A percentile compares a stretch with the other conserved stretches of the same genome.
phyloP scores from a whole-genome alignment of 2,888 invertebrate species.

The Schizaphis graminum region DNA sequence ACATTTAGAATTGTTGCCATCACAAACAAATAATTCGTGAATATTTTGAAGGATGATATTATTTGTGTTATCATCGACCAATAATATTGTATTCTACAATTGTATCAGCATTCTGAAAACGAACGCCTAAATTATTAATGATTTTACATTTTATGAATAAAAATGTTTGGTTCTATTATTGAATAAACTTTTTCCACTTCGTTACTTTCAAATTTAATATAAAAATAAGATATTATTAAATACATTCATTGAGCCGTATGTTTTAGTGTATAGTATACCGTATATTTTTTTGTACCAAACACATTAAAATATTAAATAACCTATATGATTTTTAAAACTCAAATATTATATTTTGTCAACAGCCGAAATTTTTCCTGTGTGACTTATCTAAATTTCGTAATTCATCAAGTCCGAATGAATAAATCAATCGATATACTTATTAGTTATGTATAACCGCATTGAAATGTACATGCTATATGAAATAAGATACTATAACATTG shows the following conservation, averaged over 20 bases:
- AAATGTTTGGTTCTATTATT: not conserved
- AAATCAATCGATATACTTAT: not conserved
- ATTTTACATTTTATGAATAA: not conserved
- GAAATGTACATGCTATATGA: not conserved
- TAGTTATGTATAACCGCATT: not conserved
- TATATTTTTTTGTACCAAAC: not conserved
- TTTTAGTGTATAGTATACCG: not conserved
- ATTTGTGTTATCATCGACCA: not conserved
- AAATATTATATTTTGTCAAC: not conserved
- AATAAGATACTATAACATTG: not conserved
- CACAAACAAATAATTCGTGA: not conserved
- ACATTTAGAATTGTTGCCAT: not conserved
- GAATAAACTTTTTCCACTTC: not conserved
- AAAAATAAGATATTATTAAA: not conserved
- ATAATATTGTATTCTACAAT: not conserved
- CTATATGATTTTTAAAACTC: not conserved
- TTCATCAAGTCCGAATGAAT: not conserved
- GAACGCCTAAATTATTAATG: not conserved
- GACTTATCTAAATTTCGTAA: not conserved
- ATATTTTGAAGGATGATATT: not conserved
- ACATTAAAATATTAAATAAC: not conserved
- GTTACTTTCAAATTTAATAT: not conserved
- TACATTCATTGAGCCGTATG: not conserved
- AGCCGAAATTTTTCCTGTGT: not conserved
- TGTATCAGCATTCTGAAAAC: not conserved